Evolutionary conservation across 2,888 invertebrate genomes (phyloP).

Genomic region (Neoaliturus tenellus): DNA sequence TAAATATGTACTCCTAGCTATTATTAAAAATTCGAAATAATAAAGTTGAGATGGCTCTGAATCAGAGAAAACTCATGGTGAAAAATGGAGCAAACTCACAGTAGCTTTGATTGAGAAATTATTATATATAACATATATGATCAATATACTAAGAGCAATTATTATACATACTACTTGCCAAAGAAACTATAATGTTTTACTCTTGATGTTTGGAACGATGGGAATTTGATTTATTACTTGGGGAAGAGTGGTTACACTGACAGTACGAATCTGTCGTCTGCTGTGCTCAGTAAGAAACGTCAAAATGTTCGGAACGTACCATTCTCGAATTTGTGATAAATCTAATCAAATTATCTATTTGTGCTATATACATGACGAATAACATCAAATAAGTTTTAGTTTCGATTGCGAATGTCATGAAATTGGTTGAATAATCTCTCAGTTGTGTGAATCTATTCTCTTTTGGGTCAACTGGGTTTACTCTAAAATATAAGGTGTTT

Average conservation of each 20-base stretch:
- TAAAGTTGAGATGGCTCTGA: too few relatives aligned
- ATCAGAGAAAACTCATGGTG: too few relatives aligned
- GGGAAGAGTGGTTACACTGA: neutral
- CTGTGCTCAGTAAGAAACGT: constrained; percentile 7
- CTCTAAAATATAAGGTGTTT: neutral
- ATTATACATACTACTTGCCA: too few relatives aligned
- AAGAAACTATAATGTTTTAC: too few relatives aligned
- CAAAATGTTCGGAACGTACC: neutral
- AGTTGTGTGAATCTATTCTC: neutral
- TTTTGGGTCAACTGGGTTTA: neutral
- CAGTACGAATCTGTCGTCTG: constrained; percentile 33
- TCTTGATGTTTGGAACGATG: too few relatives aligned
- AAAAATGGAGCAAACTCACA: too few relatives aligned
- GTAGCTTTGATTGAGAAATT: too few relatives aligned
- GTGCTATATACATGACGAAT: neutral
- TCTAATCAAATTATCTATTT: neutral
- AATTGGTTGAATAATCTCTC: neutral
- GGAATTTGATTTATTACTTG: neutral
- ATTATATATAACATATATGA: too few relatives aligned
- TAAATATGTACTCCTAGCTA: too few relatives aligned
- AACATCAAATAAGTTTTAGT: neutral
- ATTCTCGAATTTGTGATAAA: neutral
- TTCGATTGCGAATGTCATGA: neutral
- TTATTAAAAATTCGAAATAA: too few relatives aligned
- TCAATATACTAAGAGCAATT: too few relatives aligned